A percentile compares a stretch with the other conserved stretches of the same genome.
Evolutionary conservation across 2,113 vertebrate genomes (phyloP).

Genomic region (Hyaena hyaena): DNA sequence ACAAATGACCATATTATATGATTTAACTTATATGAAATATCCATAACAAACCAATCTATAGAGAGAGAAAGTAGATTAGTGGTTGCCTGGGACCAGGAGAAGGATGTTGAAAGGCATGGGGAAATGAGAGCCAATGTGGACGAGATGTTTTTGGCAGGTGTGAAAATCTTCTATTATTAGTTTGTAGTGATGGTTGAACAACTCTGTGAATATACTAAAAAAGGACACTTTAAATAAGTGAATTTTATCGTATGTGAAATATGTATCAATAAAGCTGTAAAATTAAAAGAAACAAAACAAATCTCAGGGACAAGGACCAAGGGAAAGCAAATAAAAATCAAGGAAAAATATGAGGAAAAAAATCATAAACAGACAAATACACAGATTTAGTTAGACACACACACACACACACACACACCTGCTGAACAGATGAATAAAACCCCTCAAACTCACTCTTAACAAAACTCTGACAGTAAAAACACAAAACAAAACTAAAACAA

Average conservation of each 20-base stretch:
- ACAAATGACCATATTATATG: background rate
- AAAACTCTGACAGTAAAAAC: background rate
- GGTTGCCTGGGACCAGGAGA: background rate
- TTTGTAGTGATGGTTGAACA: background rate
- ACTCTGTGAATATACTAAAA: background rate
- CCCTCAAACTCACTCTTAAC: background rate
- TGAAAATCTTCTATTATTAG: background rate
- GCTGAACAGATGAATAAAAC: background rate
- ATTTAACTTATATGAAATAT: background rate
- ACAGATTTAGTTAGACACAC: background rate
- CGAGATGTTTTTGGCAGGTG: background rate
- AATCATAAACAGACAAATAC: background rate
- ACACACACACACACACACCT: background rate
- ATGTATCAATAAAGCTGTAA: conserved; percentile 4
- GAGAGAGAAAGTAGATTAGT: background rate
- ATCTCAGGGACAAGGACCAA: background rate
- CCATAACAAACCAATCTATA: background rate
- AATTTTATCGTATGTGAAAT: background rate
- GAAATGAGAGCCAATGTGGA: background rate
- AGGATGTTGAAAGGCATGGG: background rate
- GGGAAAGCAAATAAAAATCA: background rate
- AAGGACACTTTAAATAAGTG: background rate
- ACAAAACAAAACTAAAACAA: background rate
- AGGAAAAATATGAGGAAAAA: background rate
- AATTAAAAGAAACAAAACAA: background rate